Evolutionary conservation across 1,140 invertebrate species (phyloP), one percentile per base, ranked within the genome.

Genomic region (Neodiprion fabricii): DNA sequence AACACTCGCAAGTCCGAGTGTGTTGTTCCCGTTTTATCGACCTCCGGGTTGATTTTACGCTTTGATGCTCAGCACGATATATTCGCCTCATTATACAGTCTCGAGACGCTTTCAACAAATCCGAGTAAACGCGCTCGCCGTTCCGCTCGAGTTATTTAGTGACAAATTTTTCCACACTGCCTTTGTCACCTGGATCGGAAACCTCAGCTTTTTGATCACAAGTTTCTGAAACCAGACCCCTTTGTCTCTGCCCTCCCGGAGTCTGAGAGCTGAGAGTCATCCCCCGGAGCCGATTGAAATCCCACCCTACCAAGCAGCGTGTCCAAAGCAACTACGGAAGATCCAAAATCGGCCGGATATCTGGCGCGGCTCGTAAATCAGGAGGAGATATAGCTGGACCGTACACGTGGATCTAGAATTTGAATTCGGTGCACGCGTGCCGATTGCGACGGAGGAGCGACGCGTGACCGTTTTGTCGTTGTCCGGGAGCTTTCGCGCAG

Each of bases 381-480:
- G 72, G 68, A 61, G 71, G 75, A 72, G 76, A 79, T 78, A 78
- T 78, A 78, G 28, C 28, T 40, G 75, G 82, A 82, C 28, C 5
- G 28, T 40, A 40, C 76, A 76, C 77, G 75, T 75, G 77, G 49
- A 49, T 76, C 70, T 68, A 48, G 73, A 77, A 79, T 76, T 65
- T 49, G 77, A 72, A 85, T 84, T 84, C 84, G 76, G 72, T 76
- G 79, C 84, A 84, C 81, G 82, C 82, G 81, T 78, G 53, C 53
- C 75, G 72, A 74, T 75, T 76, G 75, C 81, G 81, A 80, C 80
- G 81, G 82, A 85, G 80, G 80, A 79, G 75, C 77, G 80, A 82
- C 83, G 81, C 84, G 83, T 85, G 84, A 85, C 81, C 82, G 80
- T 83, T 85, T 85, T 84, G 76, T 75, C 70, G n/a, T 4, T 61